Evolutionary conservation across 2,888 invertebrate species (phyloP), one percentile per base, ranked within the genome.

Genomic region (Neoascia interrupta): DNA sequence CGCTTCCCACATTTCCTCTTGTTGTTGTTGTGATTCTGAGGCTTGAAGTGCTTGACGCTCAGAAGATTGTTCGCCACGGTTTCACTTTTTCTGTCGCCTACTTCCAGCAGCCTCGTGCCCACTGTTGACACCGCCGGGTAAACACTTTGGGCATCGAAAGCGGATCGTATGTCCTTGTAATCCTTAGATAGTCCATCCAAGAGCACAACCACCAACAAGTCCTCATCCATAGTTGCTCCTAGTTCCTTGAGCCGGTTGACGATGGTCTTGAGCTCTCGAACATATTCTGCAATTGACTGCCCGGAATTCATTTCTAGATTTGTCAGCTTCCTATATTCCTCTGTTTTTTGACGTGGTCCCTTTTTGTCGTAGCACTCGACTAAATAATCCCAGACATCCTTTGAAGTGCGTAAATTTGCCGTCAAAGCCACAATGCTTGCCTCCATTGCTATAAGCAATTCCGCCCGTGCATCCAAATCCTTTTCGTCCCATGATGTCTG

Each of bases 361-460:
- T n/a, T n/a, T n/a, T n/a, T n/a, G n/a, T n/a, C n/a, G n/a, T n/a
- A n/a, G n/a, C n/a, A n/a, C n/a, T n/a, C 34, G 4, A 6, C 21
- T 23, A 60, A 28, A 31, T 47, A 72, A 16, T 70, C 28, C 81
- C 66, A 81, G 15, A 66, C 61, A 16, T 75, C 75, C 11, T 70
- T 70, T 1, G 66, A 69, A 0, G 64, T 66, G 39, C 69, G 64
- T n/a, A 51, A 34, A n/a, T 51, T 53, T 28, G 43, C 26, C 2
- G 39, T 39, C 23, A 64, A 23, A 1, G 64, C 37, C 1, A 73
- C 73, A 4, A 60, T 60, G 16, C 19, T 56, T n/a, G 45, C 21
- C 37, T 68, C 47, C 47, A 68, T 68, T 45, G 37, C 21, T 5
- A 56, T 37, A 5, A 43, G 31, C 34, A 53, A 43, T 28, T 41